These are phyloP conservation scores for Nothoprocta pentlandii DNA, from an alignment of 2,113 vertebrate species.

Conservation along the genomic window DNA sequence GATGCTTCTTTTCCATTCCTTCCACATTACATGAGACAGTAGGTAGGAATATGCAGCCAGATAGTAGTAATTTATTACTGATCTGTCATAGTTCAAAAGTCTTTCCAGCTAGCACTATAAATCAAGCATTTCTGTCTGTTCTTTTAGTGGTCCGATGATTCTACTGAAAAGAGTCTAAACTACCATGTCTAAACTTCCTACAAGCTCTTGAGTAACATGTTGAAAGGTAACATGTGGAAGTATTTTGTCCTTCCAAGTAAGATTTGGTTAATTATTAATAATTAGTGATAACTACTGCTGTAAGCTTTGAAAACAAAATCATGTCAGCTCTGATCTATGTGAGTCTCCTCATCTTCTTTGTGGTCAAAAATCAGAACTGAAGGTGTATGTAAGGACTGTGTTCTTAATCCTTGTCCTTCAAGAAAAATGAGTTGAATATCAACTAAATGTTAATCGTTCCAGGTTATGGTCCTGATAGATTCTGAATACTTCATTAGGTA, in stretches of 20 bases:
- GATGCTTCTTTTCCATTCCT: slow-evolving; percentile 27
- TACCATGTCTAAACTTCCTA: not conserved
- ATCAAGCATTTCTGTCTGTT: slow-evolving; percentile 2
- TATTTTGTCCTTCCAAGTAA: not conserved
- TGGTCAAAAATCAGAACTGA: not conserved
- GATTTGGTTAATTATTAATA: not conserved
- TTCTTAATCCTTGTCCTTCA: not conserved
- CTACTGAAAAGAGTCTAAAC: not conserved
- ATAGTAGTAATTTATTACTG: slow-evolving; percentile 30
- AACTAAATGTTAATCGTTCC: not conserved
- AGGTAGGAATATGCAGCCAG: slow-evolving; percentile 33
- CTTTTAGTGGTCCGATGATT: not conserved
- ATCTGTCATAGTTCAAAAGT: slow-evolving; percentile 23
- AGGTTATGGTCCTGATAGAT: not conserved
- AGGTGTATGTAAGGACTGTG: not conserved
- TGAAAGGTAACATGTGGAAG: not conserved
- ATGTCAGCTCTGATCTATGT: not conserved
- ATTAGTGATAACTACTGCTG: not conserved
- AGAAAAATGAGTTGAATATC: not conserved
- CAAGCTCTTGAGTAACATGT: not conserved
- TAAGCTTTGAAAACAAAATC: not conserved
- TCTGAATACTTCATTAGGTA: not conserved
- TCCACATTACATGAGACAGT: slow-evolving; percentile 29
- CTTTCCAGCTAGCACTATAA: not conserved
- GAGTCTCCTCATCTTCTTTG: not conserved